Evolutionary conservation across 2,888 invertebrate genomes (phyloP).

Genomic region (Heliothis peltigera): DNA sequence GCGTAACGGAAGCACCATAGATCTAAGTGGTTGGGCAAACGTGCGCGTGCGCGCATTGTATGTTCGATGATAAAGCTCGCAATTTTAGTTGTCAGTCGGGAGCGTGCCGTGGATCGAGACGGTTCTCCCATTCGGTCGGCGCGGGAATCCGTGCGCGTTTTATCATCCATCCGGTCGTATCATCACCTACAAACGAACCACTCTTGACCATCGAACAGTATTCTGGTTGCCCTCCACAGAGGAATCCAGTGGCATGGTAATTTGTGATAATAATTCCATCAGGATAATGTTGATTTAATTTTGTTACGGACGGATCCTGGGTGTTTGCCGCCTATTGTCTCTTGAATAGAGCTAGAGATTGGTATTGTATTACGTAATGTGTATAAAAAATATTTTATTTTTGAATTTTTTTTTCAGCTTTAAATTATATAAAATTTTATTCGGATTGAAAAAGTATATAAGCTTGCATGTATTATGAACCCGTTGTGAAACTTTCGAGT

Average conservation of each 20-base stretch:
- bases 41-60: slow-evolving; percentile 77
- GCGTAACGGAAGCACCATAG: slow-evolving; percentile 84
- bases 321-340: slow-evolving; percentile 77
- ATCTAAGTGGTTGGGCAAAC: slow-evolving; percentile 82
- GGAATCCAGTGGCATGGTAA: slow-evolving; percentile 87
- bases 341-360: slow-evolving; percentile 72
- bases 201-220: slow-evolving; percentile 65
- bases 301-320: slow-evolving; percentile 74
- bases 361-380: slow-evolving; percentile 84
- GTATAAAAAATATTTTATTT: slow-evolving; percentile 56
- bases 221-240: slow-evolving; percentile 71
- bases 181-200: slow-evolving; percentile 63
- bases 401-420: slow-evolving; percentile 8
- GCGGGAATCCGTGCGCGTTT: slow-evolving; percentile 62
- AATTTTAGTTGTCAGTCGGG: slow-evolving; percentile 82
- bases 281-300: slow-evolving; percentile 72
- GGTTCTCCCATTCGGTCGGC: slow-evolving; percentile 70
- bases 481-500: background rate
- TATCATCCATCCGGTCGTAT: slow-evolving; percentile 70
- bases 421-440: slow-evolving; percentile 16
- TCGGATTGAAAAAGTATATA: background rate
- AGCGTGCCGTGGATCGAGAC: slow-evolving; percentile 79
- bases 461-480: slow-evolving; percentile 7
- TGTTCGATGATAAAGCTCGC: slow-evolving; percentile 84
- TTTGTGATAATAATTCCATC: slow-evolving; percentile 76